Conservation (phyloP, 1,140 invertebrate species). For the Caenorhabditis inopinata region DNA sequence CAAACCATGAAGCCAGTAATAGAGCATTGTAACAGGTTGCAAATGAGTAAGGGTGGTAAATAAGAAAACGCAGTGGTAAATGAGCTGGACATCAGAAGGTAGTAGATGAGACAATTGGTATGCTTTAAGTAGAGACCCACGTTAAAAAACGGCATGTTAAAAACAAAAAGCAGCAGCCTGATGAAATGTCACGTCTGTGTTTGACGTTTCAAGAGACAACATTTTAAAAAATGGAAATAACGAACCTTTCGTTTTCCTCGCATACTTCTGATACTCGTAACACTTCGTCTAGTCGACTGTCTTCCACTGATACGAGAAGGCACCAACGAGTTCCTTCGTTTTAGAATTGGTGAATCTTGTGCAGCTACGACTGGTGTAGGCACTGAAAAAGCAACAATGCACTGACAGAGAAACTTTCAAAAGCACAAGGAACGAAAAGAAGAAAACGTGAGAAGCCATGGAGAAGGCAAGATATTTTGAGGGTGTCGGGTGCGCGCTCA, state of each 20-base stretch:
- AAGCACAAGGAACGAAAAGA: not conserved
- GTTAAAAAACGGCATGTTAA: no score
- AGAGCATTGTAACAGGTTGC: no score
- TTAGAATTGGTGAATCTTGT: slow-evolving; percentile 14
- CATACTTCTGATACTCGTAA: slow-evolving; percentile 22
- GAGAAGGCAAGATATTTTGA: not conserved
- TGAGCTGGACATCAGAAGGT: no score
- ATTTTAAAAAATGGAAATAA: not conserved
- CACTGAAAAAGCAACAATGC: not conserved
- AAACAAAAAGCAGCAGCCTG: no score
- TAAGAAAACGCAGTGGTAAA: no score
- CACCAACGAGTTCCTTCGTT: slow-evolving; percentile 44
- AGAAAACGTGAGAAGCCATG: not conserved
- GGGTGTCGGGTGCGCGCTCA: not conserved
- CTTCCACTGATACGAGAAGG: slow-evolving; percentile 48
- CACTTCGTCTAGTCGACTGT: slow-evolving; percentile 37
- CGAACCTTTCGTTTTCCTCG: slow-evolving; percentile 30
- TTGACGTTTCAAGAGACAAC: no score
- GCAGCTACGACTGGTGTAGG: not conserved
- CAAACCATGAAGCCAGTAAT: no score
- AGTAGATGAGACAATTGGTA: no score
- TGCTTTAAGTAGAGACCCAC: no score
- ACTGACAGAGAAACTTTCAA: not conserved
- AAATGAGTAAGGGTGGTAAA: no score
- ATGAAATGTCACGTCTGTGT: no score